These are phyloP conservation scores for Poicephalus meyeri DNA, from an alignment of 2,113 vertebrate species.

Conservation along the genomic window DNA sequence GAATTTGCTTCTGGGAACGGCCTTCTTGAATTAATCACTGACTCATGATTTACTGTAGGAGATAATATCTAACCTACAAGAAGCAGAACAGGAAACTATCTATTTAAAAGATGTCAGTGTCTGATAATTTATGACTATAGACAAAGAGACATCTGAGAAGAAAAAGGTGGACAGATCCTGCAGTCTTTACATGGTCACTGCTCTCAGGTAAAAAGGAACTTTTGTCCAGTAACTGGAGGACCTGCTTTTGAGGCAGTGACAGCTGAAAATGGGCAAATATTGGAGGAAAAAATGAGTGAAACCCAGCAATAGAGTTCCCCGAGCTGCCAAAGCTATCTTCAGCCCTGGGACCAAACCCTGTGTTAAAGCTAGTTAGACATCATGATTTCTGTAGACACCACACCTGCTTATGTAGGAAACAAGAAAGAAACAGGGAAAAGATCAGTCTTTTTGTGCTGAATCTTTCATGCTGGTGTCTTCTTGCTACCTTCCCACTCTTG, in stretches of 20 bases:
- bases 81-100: slow-evolving; percentile 69
- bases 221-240: not conserved
- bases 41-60: slow-evolving; percentile 57
- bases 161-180: not conserved
- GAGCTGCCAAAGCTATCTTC: not conserved
- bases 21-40: slow-evolving; percentile 59
- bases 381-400: not conserved
- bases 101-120: slow-evolving; percentile 54
- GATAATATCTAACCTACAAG: slow-evolving; percentile 55
- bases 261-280: not conserved
- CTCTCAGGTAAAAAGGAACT: not conserved
- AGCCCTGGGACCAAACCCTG: not conserved
- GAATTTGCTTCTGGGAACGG: slow-evolving; percentile 65
- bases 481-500: not conserved
- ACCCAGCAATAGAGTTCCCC: not conserved
- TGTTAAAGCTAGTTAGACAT: not conserved
- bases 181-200: not conserved
- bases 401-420: not conserved
- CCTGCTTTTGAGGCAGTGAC: not conserved
- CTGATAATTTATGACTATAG: slow-evolving; percentile 52
- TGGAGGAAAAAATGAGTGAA: not conserved
- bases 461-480: not conserved
- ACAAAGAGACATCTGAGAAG: slow-evolving; percentile 24
- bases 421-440: not conserved
- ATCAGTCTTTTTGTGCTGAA: not conserved